Base-by-base conservation (phyloP, 1,140 invertebrate species). In the Drosophila melanica region DNA sequence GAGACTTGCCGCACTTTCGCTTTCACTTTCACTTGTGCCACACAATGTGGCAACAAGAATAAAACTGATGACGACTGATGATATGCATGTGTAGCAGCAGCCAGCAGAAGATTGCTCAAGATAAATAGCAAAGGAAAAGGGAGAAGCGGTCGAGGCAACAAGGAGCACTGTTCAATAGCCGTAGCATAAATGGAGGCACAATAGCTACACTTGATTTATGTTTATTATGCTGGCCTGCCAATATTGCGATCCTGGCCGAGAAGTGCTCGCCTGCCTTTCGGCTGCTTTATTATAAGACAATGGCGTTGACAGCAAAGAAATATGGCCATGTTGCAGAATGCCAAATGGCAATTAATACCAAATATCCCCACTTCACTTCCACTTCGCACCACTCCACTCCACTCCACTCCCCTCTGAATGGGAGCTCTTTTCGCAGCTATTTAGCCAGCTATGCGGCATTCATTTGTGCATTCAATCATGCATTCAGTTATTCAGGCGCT, bases 171-270 rank as follows among this genome's bases (percentile, higher is more conserved):
- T 48, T 60, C 57, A 67, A 67, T 67, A 50, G 54, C 64, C 45
- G 8, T 16, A 44, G 39, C 37, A 30, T 16, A 27, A 51, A 30
- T 18, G 23, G 16, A 27, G 37, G 62, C 51, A 86, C 81, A 81
- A 86, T 81, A 66, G 69, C 72, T 44, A 73, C 78, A 79, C 75
- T 82, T 86, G 81, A 86, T 86, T 87, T 86, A 86, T 86, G 79
- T 86, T 86, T 87, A 82, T 86, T 86, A 86, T 86, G 82, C 68
- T 82, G 79, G 65, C 67, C 71, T 86, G 81, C 70, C 81, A 86
- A 86, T 85, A 81, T 72, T 63, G 70, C 42, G 54, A 54, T 41
- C 62, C 64, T 51, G 39, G 33, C 35, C 48, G 23, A 27, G 8
- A 35, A 35, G 42, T 30, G 16, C 37, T 59, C 37, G 7, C 18